phyloP scores from a whole-genome alignment of 2,888 invertebrate species.

The Drosophila testacea region DNA sequence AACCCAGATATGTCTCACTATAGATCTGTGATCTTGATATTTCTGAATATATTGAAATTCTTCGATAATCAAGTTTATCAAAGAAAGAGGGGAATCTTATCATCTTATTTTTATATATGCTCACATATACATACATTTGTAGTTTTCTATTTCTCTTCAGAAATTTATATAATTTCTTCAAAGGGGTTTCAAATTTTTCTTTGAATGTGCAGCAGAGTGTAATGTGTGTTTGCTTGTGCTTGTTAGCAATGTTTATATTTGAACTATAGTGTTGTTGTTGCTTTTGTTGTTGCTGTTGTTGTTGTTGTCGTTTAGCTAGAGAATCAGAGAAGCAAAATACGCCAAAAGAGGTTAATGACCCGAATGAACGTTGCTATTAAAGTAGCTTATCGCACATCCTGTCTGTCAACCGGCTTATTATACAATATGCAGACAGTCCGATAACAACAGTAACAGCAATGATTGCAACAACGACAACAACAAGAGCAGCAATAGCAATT shows the following conservation, averaged over 20 bases:
- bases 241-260: conserved; percentile 31
- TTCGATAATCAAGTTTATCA: too few relatives aligned
- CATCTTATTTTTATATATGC: too few relatives aligned
- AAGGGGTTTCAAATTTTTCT: not conserved
- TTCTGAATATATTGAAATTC: too few relatives aligned
- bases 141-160: too few relatives aligned
- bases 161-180: too few relatives aligned
- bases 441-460: conserved; percentile 6
- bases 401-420: conserved; percentile 64
- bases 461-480: conserved; percentile 4
- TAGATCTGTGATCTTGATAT: not conserved
- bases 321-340: conserved; percentile 45
- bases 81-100: too few relatives aligned
- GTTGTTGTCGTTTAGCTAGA: conserved; percentile 21
- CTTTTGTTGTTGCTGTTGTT: conserved; percentile 10
- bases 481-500: conserved; percentile 10
- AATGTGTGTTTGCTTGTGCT: conserved; percentile 16
- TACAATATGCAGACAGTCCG: conserved; percentile 53
- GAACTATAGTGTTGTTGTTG: conserved; percentile 9
- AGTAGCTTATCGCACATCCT: conserved; percentile 61
- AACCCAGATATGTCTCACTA: not conserved
- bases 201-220: conserved; percentile 37
- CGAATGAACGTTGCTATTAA: conserved; percentile 13
- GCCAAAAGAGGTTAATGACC: conserved; percentile 44
- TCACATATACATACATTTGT: too few relatives aligned